These are phyloP conservation scores for Galeopterus variegatus DNA, from an alignment of 2,113 vertebrate species.

Conservation along the genomic window DNA sequence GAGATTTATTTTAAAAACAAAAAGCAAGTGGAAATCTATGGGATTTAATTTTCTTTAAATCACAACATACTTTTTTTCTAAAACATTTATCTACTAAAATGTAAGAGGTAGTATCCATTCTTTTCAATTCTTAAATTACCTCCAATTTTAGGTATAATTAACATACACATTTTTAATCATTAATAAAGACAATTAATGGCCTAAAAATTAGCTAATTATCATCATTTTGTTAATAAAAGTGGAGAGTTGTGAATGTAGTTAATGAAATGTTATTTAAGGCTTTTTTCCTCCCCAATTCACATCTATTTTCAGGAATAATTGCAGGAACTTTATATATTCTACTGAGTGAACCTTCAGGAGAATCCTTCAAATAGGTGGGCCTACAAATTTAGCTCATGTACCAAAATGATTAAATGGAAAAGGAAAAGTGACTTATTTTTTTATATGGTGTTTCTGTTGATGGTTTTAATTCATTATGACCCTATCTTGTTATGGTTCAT, in stretches of 20 bases:
- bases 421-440: not conserved
- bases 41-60: conserved; percentile 24
- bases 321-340: not conserved
- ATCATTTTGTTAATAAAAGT: conserved; percentile 67
- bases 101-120: not conserved
- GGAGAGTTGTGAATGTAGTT: conserved; percentile 43
- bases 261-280: conserved; percentile 48
- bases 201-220: conserved; percentile 63
- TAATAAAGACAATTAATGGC: conserved; percentile 61
- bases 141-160: conserved; percentile 51
- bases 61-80: not conserved
- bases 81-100: conserved; percentile 25
- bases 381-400: not conserved
- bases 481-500: not conserved
- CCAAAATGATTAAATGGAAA: conserved; percentile 2
- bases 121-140: conserved; percentile 35
- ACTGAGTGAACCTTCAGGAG: not conserved
- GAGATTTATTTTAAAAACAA: conserved; percentile 61
- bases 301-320: conserved; percentile 33
- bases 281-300: not conserved
- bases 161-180: conserved; percentile 45
- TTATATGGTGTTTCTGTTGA: not conserved
- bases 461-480: conserved; percentile 1
- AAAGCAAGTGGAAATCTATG: conserved; percentile 15
- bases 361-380: not conserved